Base-by-base conservation (phyloP, 2,113 vertebrate genomes). In the Dascyllus trimaculatus region DNA sequence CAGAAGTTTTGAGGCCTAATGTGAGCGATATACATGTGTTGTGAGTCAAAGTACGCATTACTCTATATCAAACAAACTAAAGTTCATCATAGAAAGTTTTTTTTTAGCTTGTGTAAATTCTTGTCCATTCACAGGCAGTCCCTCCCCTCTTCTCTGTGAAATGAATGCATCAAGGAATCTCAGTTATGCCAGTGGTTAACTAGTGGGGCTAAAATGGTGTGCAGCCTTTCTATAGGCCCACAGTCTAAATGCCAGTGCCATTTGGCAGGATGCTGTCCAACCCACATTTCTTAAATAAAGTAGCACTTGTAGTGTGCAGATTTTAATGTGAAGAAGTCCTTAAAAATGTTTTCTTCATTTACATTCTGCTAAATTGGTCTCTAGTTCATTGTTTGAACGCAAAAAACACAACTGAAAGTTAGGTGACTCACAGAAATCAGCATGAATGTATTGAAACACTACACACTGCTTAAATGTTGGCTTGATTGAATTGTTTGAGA, bases 81-180 rank as follows among this genome's bases (percentile, higher is more conserved):
- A 43, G 11, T 43, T 14, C 4, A 43, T 15, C 14, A 3, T 11
- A 15, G 11, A 13, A 14, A 9, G 38, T 6, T 43, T 18, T 8
- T n/a, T 35, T 35, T 9, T 35, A 35, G 32, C 46, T 32, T 73
- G 26, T 48, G 8, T 74, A 49, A 32, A 53, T 58, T 62, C 8
- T 67, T 68, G 71, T 82, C 79, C 48, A 77, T 79, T 67, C 21
- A 19, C 15, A 4, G 11, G 4, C 11, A 46, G 51, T 25, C 25
- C 53, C 26, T 7, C 35, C 73, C 9, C 59, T 43, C 0, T 11
- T 9, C 43, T 1, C 59, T 22, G 19, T 43, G 52, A 1, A 10
- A 15, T 56, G 7, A 82, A 65, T 52, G 48, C 72, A 26, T 46
- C 62, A 32, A 85, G 87, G 90, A 91, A 92, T 92, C 35, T 74